phyloP scores from a whole-genome alignment of 2,113 vertebrate species.

The Psophia crepitans region DNA sequence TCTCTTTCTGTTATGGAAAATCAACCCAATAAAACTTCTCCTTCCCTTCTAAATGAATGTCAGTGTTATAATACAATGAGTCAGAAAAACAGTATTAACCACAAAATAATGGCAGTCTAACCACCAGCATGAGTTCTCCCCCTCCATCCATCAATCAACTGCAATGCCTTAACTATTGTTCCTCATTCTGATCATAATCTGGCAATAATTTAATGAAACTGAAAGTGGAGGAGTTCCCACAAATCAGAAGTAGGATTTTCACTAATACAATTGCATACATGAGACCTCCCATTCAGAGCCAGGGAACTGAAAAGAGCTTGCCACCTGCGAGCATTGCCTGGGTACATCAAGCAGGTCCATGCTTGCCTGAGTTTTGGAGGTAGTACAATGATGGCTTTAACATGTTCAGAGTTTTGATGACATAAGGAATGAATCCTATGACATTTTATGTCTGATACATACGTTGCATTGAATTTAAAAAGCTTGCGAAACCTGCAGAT shows the following conservation, averaged over 20 bases:
- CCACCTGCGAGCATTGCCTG: neutral
- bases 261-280: neutral
- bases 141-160: neutral
- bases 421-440: neutral
- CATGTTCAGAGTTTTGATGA: neutral
- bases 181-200: neutral
- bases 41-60: slow-evolving; percentile 6
- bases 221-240: slow-evolving; percentile 32
- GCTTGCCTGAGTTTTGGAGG: neutral
- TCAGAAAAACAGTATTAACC: slow-evolving; percentile 29
- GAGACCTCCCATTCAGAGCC: neutral
- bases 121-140: neutral
- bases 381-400: neutral
- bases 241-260: slow-evolving; percentile 12
- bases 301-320: neutral
- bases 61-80: slow-evolving; percentile 39
- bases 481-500: neutral
- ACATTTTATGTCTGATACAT: neutral
- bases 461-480: neutral
- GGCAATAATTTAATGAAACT: slow-evolving; percentile 39
- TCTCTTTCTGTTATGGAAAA: neutral
- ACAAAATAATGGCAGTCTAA: slow-evolving; percentile 32
- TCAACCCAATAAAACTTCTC: neutral
- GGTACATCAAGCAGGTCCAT: neutral
- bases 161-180: neutral